Evolutionary conservation across 2,888 invertebrate genomes (phyloP).

Genomic region (Sarcophaga carnaria): DNA sequence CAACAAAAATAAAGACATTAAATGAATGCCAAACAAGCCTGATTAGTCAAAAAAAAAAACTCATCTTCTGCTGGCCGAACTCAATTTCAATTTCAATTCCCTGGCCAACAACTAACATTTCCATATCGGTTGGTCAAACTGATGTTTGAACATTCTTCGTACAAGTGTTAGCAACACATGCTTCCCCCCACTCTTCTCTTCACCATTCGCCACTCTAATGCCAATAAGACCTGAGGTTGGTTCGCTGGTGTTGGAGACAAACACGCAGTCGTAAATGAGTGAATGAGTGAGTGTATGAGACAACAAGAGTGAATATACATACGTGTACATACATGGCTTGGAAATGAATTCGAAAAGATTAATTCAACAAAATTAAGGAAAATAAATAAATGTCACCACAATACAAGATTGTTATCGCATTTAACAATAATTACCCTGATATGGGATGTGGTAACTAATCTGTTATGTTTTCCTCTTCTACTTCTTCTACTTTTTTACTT

Average conservation of each 20-base stretch:
- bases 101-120: neutral
- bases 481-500: conserved; percentile 13
- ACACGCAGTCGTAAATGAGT: neutral
- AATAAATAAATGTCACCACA: conserved; percentile 82
- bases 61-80: conserved; percentile 4
- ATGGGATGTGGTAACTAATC: conserved; percentile 82
- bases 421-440: conserved; percentile 83
- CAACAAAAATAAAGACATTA: conserved; percentile 7
- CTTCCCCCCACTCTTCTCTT: neutral
- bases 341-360: conserved; percentile 75
- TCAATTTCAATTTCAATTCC: conserved; percentile 30
- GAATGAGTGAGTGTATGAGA: neutral
- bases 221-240: neutral
- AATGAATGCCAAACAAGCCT: conserved; percentile 55
- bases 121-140: conserved; percentile 1
- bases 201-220: conserved; percentile 1
- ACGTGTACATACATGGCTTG: too few relatives aligned
- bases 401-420: conserved; percentile 82
- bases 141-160: conserved; percentile 43
- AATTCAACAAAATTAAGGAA: conserved; percentile 82
- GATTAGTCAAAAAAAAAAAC: conserved; percentile 50
- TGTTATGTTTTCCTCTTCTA: conserved; percentile 70
- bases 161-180: conserved; percentile 48
- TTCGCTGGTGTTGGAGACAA: neutral
- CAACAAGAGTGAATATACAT: too few relatives aligned